Evolutionary conservation across 2,888 invertebrate genomes (phyloP).

Genomic region (Lissocephala sabroskyi): DNA sequence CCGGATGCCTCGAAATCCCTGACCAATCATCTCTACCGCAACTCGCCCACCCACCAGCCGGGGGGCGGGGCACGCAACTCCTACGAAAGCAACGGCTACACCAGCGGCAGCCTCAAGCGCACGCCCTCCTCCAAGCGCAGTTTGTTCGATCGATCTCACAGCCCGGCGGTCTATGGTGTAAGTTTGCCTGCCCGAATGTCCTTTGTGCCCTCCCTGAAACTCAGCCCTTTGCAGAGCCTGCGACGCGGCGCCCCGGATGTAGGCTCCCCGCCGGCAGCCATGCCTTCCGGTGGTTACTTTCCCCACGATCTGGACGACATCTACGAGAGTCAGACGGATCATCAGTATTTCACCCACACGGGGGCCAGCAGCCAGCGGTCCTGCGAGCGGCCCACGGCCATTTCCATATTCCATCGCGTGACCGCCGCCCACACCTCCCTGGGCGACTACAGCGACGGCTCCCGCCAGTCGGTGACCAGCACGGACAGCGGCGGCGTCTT

Average conservation of each 20-base stretch:
- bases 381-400: constrained; percentile 68
- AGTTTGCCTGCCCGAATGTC: too few species aligned
- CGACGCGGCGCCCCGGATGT: constrained; percentile 64
- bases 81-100: constrained; percentile 52
- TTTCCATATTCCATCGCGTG: constrained; percentile 71
- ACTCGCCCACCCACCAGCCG: constrained; percentile 55
- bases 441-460: constrained; percentile 62
- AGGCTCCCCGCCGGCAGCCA: constrained; percentile 64
- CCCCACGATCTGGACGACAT: constrained; percentile 73
- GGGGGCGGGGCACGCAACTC: constrained; percentile 48
- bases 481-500: constrained; percentile 38
- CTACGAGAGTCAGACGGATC: constrained; percentile 69
- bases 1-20: constrained; percentile 65
- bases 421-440: constrained; percentile 63
- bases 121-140: constrained; percentile 67
- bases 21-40: constrained; percentile 59
- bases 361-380: constrained; percentile 58
- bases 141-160: constrained; percentile 67
- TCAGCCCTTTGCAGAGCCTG: too few species aligned
- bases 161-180: constrained; percentile 69
- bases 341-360: constrained; percentile 72
- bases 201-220: too few species aligned
- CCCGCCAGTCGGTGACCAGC: constrained; percentile 41
- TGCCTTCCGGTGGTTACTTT: constrained; percentile 64
- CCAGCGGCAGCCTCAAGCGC: constrained; percentile 57